phyloP scores from a whole-genome alignment of 2,797 vertebrate genomes.

The Acestrorhynchus altus region DNA sequence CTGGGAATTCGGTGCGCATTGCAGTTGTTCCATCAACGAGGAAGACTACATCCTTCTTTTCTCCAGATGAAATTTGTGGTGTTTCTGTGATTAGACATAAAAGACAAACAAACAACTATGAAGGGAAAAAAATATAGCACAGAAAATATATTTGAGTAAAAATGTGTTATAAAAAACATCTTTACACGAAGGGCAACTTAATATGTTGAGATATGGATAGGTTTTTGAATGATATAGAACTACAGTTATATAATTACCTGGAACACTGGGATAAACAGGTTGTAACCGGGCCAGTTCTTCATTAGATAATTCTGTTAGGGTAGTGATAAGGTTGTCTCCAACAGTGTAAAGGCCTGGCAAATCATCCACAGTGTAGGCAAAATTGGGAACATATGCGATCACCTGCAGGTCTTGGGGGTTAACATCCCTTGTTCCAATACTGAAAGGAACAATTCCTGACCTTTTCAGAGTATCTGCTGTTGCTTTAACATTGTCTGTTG shows the following conservation, averaged over 20 bases:
- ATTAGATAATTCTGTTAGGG: slow-evolving; percentile 82
- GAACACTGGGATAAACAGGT: slow-evolving; percentile 68
- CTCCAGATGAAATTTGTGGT: slow-evolving; percentile 61
- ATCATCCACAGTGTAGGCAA: slow-evolving; percentile 83
- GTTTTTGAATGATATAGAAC: too few relatives aligned
- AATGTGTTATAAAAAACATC: background rate
- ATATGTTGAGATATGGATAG: too few relatives aligned
- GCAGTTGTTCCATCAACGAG: slow-evolving; percentile 89
- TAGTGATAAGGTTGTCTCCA: slow-evolving; percentile 82
- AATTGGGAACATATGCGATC: slow-evolving; percentile 86
- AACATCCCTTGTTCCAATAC: slow-evolving; percentile 81
- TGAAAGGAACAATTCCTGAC: slow-evolving; percentile 74
- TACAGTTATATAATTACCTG: slow-evolving; percentile 44
- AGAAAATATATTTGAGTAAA: background rate
- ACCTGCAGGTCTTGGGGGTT: slow-evolving; percentile 78
- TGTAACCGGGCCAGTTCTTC: slow-evolving; percentile 77
- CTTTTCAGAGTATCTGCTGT: slow-evolving; percentile 73
- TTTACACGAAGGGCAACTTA: too few relatives aligned
- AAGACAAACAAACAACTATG: slow-evolving; percentile 1
- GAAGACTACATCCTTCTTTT: slow-evolving; percentile 92
- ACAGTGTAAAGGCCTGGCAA: slow-evolving; percentile 88
- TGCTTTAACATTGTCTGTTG: slow-evolving; percentile 74
- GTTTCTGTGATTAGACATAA: slow-evolving; percentile 48
- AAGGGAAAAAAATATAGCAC: background rate
- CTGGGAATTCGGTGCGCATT: slow-evolving; percentile 78